Conservation (phyloP, 92 coral and sea anemone species). For the Bergia puertoricense region DNA sequence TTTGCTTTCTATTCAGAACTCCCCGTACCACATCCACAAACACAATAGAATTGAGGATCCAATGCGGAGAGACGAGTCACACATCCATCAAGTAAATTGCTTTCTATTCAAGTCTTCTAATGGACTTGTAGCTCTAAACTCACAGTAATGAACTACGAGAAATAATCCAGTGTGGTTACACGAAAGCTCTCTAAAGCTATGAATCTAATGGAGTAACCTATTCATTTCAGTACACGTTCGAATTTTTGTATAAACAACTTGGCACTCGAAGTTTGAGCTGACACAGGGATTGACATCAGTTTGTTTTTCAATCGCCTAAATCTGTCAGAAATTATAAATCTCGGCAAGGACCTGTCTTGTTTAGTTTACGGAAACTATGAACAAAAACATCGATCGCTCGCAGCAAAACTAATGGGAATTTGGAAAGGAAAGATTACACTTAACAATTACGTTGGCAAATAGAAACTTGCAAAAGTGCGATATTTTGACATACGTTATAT, state of each 20-base stretch:
- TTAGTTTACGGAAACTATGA: slow-evolving; percentile 35
- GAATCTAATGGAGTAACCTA: slow-evolving; percentile 15
- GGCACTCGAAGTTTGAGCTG: slow-evolving; percentile 43
- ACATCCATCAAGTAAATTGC: slow-evolving; percentile 40
- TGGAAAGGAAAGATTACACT: slow-evolving; percentile 17
- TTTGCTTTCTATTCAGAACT: slow-evolving; percentile 40
- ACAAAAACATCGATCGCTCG: slow-evolving; percentile 17
- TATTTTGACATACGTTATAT: slow-evolving; percentile 75
- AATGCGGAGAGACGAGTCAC: slow-evolving; percentile 25
- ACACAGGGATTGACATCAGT: slow-evolving; percentile 21
- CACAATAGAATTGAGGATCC: slow-evolving; percentile 33
- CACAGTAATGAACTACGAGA: slow-evolving; percentile 9
- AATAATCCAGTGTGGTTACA: slow-evolving; percentile 32
- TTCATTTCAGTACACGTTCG: slow-evolving; percentile 30
- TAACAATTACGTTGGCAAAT: slow-evolving; percentile 63
- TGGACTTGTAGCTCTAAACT: slow-evolving; percentile 23
- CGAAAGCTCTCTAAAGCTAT: slow-evolving; percentile 18
- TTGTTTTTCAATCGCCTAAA: slow-evolving; percentile 28
- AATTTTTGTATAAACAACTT: slow-evolving; percentile 43
- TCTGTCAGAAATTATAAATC: slow-evolving; percentile 26
- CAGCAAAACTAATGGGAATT: slow-evolving; percentile 23
- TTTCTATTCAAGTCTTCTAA: slow-evolving; percentile 39
- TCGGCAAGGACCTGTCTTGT: slow-evolving; percentile 29
- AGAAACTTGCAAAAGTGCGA: slow-evolving; percentile 55
- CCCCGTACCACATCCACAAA: slow-evolving; percentile 44